phyloP scores from a whole-genome alignment of 2,797 vertebrate species.

The Mionectes olivaceus region DNA sequence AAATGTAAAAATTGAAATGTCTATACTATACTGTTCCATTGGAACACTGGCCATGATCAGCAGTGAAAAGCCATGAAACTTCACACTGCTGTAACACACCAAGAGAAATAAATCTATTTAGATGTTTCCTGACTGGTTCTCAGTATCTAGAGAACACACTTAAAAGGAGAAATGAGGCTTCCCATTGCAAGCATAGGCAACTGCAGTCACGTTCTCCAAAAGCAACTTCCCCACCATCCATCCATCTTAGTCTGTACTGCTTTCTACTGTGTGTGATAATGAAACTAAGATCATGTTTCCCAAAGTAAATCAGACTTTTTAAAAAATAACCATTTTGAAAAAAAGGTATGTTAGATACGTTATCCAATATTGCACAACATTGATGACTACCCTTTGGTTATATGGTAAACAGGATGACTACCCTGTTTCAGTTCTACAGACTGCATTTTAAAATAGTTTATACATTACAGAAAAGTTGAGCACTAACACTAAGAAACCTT shows the following conservation, averaged over 20 bases:
- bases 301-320: background rate
- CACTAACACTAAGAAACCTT: background rate
- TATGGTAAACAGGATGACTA: too few species aligned
- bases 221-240: background rate
- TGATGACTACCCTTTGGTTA: background rate
- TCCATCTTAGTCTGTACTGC: background rate
- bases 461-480: background rate
- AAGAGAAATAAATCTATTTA: background rate
- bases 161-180: background rate
- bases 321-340: background rate
- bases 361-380: background rate
- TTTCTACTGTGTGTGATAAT: background rate
- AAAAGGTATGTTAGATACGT: background rate
- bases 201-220: background rate
- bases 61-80: background rate
- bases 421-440: background rate
- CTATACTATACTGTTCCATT: background rate
- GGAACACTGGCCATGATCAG: background rate
- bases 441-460: background rate
- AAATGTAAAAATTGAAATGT: background rate
- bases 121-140: background rate
- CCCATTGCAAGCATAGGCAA: background rate
- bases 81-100: background rate
- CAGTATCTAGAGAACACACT: background rate
- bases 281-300: background rate